Evolutionary conservation across 2,888 invertebrate genomes (phyloP), one percentile per base, ranked within the genome.

Genomic region (Xylocampa areola): DNA sequence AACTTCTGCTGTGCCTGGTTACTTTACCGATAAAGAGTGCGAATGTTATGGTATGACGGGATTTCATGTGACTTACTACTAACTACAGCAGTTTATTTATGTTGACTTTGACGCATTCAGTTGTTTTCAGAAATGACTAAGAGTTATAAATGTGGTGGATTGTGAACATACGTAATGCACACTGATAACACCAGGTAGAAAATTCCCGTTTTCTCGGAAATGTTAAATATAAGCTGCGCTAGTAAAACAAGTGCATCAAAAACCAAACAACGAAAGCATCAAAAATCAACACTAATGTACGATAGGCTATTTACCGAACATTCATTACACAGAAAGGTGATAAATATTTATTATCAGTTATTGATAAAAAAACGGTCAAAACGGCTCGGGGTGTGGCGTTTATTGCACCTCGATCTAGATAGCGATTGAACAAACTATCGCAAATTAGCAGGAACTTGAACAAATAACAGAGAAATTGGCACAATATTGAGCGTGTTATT

Each of bases 351-450:
- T 61, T 84, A 85, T 81, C 80, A 84, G 84, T 83, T 81, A 57
- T 53, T 49, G 76, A 75, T 73, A 85, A 82, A 76, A 77, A 79
- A 80, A 79, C 76, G 72, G 76, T 68, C 77, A 76, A 85, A n/a
- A 84, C 82, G 79, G 80, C 87, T 81, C 76, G 62, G 80, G 89
- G 88, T 71, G 88, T 58, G 87, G 83, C 82, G 53, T 86, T 86
- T 86, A 88, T 86, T 79, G 73, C 80, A 77, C 73, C 70, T 68
- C 72, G 61, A 61, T 36, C 51, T 52, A 37, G 59, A 55, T 49
- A 66, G 39, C 8, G 25, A 41, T 33, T 45, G 40, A 52, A 45
- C 35, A 53, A 35, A 72, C 53, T 52, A 55, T 44, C 44, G 19
- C 30, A n/a, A n/a, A n/a, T n/a, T n/a, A 29, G 41, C 41, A 49